Conservation (phyloP, 2,888 invertebrate species). For the Chironomus riparius region DNA sequence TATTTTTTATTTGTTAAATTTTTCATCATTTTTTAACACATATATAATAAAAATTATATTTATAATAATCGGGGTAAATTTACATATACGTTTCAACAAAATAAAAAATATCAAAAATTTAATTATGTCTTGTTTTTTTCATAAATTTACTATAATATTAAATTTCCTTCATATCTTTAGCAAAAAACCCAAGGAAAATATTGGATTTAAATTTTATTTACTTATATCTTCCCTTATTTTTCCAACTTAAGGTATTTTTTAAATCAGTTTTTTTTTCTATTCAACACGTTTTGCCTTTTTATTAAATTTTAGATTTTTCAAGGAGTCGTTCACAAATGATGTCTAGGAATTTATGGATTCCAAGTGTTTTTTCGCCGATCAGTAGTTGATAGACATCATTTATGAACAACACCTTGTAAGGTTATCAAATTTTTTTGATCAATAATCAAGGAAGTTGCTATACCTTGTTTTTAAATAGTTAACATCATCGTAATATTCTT, state of each 20-base stretch:
- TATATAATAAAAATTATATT: conserved; percentile 24
- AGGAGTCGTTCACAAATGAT: neutral
- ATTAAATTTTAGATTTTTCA: neutral
- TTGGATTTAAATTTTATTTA: conserved; percentile 1
- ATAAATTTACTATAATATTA: conserved; percentile 15
- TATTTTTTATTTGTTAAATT: conserved; percentile 19
- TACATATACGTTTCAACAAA: conserved; percentile 26
- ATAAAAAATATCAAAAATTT: conserved; percentile 27
- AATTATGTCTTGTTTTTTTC: conserved; percentile 15
- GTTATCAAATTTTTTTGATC: no score
- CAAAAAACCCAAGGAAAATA: conserved; percentile 21
- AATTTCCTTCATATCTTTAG: conserved; percentile 1
- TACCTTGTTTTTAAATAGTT: neutral
- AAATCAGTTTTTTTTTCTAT: neutral
- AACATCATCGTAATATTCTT: no score
- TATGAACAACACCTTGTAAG: neutral
- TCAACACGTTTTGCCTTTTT: neutral
- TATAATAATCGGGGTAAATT: conserved; percentile 19
- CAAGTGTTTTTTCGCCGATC: no score
- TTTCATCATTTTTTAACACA: conserved; percentile 24
- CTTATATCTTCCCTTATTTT: neutral
- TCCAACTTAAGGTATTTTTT: neutral
- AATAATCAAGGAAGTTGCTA: no score
- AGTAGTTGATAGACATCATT: no score
- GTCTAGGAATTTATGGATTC: no score